Percentiles rank a stretch among this genome's conserved stretches.
These are phyloP conservation scores for Leptestheria dahalacensis DNA, from an alignment of 1,140 invertebrate species.

Conservation along the genomic window DNA sequence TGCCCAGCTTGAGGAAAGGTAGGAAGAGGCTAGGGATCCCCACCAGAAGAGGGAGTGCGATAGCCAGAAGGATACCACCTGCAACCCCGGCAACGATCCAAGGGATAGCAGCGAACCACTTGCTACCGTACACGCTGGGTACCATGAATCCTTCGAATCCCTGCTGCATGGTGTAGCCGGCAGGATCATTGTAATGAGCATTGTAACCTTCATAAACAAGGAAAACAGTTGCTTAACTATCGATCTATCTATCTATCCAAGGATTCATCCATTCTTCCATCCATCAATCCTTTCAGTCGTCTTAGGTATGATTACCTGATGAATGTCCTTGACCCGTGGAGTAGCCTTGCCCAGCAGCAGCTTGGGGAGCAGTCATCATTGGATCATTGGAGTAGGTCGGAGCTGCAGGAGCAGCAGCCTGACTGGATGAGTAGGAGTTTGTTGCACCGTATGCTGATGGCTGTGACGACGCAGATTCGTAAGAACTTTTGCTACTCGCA, in stretches of 20 bases:
- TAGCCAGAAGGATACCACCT: background rate
- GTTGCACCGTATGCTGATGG: background rate
- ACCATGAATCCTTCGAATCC: slow-evolving; percentile 9
- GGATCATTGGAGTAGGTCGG: background rate
- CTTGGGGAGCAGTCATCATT: background rate
- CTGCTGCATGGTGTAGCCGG: slow-evolving; percentile 9
- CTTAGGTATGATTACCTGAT: too few relatives aligned
- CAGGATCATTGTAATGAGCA: background rate
- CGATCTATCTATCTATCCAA: too few relatives aligned
- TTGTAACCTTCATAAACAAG: background rate
- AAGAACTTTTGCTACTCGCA: background rate
- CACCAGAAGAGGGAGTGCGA: background rate
- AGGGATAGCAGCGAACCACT: background rate
- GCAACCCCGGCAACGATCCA: background rate
- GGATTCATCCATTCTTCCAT: too few relatives aligned
- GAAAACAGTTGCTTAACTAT: too few relatives aligned
- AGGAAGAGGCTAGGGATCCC: background rate
- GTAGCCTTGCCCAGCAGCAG: background rate
- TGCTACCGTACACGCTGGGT: background rate
- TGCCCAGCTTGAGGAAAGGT: background rate
- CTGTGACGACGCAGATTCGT: background rate
- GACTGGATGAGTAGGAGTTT: background rate
- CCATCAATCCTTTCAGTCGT: too few relatives aligned
- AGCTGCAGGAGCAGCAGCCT: background rate
- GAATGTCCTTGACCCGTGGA: background rate